These are phyloP conservation scores for Prosapia bicincta DNA, from an alignment of 2,888 invertebrate species.

Conservation along the genomic window DNA sequence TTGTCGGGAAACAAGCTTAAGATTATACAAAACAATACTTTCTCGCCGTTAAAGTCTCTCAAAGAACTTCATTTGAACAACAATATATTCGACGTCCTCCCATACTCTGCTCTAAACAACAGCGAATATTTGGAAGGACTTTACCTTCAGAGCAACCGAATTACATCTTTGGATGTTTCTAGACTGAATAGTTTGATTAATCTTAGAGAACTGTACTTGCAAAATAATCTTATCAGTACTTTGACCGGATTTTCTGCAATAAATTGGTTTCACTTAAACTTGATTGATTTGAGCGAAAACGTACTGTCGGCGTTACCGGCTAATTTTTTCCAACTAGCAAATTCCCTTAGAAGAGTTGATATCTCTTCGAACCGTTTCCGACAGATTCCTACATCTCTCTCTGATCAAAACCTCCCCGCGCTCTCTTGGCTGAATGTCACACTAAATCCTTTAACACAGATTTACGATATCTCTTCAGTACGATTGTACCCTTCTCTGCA, in stretches of 20 bases:
- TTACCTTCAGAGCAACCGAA: conserved; percentile 44
- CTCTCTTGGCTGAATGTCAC: conserved; percentile 77
- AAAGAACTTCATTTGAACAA: conserved; percentile 72
- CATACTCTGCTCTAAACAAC: conserved; percentile 74
- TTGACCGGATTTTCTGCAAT: conserved; percentile 71
- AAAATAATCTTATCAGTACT: conserved; percentile 69
- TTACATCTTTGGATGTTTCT: conserved; percentile 67
- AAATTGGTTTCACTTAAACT: conserved; percentile 67
- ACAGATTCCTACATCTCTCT: conserved; percentile 74
- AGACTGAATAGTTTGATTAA: conserved; percentile 71
- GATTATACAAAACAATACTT: conserved; percentile 67
- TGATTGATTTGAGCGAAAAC: conserved; percentile 74
- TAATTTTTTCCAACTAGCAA: conserved; percentile 72
- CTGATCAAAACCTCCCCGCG: conserved; percentile 68
- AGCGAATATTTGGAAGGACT: conserved; percentile 70
- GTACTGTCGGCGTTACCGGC: conserved; percentile 70
- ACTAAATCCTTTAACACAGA: conserved; percentile 69
- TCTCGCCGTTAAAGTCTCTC: conserved; percentile 68
- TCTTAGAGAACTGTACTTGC: conserved; percentile 69
- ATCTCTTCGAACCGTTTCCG: conserved; percentile 74
- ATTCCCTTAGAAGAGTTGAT: conserved; percentile 68
- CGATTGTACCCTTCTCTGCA: conserved; percentile 48
- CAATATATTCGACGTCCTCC: conserved; percentile 71
- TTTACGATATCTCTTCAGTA: conserved; percentile 33
- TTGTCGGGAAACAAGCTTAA: conserved; percentile 66